Evolutionary conservation across 2,888 invertebrate genomes (phyloP), one percentile per base, ranked within the genome.

Genomic region (Microdon myrmicae): DNA sequence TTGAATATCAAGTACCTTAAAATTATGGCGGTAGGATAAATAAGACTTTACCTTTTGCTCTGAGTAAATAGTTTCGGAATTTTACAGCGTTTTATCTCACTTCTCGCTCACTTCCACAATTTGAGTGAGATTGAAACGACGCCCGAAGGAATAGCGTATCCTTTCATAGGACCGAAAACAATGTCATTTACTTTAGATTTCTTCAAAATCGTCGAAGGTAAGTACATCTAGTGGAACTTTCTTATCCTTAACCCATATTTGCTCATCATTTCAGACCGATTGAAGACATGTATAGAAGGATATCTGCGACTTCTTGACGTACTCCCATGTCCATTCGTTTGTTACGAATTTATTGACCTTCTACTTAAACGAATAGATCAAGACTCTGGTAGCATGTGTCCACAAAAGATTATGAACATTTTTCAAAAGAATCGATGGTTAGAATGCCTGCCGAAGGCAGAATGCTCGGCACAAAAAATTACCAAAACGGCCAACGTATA

Each of bases 61-160:
- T 1, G 26, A n/a, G 5, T 20, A 7, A 22, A 8, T 2, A 19
- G n/a, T n/a, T n/a, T n/a, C n/a, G n/a, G n/a, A 3, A 16, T 17
- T 3, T 51, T 60, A 0, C 19, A 79, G 79, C 75, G 78, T 2
- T 73, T 71, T 10, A 67, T 78, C 1, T 71, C 74, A 1, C 67
- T 79, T 5, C 20, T 76, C 3, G 71, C 75, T 56, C 75, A 76
- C n/a, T 69, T 73, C 0, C 76, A 74, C 41, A 76, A 75, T 38
- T 72, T 75, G 0, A 71, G 73, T 2, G 78, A 79, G 37, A 66
- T 75, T 20, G 69, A 73, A 48, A 71, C 71, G 17, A 68, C 60
- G 2, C 69, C 71, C 0, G 56, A 61, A 1, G 71, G 72, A 3
- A 68, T 77, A 0, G 70, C 69, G 3, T 79, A 74, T 68, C 79